These are phyloP conservation scores for Brachystomella parvula DNA, from an alignment of 1,140 invertebrate species.

Conservation along the genomic window DNA sequence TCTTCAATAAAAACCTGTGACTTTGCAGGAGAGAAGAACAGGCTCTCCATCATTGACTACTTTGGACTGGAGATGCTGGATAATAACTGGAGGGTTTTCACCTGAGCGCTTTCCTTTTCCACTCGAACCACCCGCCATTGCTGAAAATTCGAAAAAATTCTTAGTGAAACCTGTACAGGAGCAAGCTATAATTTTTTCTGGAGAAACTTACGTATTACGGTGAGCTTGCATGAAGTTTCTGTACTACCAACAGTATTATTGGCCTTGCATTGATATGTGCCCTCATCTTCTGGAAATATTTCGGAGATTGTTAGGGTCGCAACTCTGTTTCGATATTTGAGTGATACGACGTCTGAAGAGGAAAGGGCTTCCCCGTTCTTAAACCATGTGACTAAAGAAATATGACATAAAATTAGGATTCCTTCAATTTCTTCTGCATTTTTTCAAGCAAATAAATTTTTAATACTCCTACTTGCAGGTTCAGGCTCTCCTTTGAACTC, in stretches of 20 bases:
- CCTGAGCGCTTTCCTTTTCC: constrained; percentile 48
- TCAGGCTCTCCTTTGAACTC: constrained; percentile 83
- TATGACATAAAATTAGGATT: constrained; percentile 47
- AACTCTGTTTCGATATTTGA: constrained; percentile 81
- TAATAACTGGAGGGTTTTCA: constrained; percentile 71
- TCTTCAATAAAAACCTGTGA: constrained; percentile 53
- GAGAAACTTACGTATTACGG: constrained; percentile 64
- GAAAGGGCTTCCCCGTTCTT: constrained; percentile 66
- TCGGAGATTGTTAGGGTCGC: constrained; percentile 79
- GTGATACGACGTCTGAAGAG: constrained; percentile 74
- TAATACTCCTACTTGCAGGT: constrained; percentile 50
- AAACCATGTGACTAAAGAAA: constrained; percentile 53
- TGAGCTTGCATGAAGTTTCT: constrained; percentile 73
- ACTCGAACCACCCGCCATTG: constrained; percentile 50
- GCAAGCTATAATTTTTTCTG: background rate
- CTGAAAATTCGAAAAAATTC: constrained; percentile 44
- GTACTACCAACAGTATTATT: constrained; percentile 77
- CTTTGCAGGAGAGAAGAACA: constrained; percentile 72
- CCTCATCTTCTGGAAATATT: constrained; percentile 89
- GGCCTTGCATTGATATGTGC: constrained; percentile 76
- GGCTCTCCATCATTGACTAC: constrained; percentile 78
- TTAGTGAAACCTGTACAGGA: background rate
- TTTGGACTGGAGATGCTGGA: constrained; percentile 69
- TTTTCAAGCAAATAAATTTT: background rate
- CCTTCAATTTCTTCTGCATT: too few species aligned